These are phyloP conservation scores for Tineola bisselliella DNA, from an alignment of 2,888 invertebrate species.

Conservation along the genomic window DNA sequence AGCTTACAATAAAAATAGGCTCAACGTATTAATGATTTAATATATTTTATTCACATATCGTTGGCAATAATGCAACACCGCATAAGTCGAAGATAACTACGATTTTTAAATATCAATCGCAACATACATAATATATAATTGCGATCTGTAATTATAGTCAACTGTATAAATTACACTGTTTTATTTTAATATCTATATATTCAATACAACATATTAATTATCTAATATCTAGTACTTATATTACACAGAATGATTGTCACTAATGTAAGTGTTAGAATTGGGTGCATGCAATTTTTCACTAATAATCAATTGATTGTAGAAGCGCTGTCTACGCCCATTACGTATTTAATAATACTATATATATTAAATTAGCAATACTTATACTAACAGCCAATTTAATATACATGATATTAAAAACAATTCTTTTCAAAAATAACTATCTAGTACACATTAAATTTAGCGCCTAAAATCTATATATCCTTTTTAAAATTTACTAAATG, in stretches of 20 bases:
- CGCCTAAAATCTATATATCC: neutral
- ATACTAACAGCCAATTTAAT: neutral
- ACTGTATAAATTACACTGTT: neutral
- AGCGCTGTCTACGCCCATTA: neutral
- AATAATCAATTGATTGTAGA: neutral
- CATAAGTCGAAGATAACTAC: too few species aligned
- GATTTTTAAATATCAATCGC: too few species aligned
- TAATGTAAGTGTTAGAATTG: neutral
- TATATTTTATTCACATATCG: neutral
- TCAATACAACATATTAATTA: neutral
- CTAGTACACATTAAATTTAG: neutral
- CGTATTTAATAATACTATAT: neutral
- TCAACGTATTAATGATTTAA: neutral
- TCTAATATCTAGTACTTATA: neutral
- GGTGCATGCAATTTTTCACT: neutral
- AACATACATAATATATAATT: neutral
- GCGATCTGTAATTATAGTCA: neutral
- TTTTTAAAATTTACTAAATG: constrained; percentile 2
- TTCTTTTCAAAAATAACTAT: neutral
- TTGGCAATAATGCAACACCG: too few species aligned
- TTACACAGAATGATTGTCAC: neutral
- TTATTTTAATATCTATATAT: neutral
- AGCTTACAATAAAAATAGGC: neutral
- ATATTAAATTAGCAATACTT: neutral
- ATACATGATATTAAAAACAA: neutral